Percentiles rank a stretch among this genome's conserved stretches.
These are phyloP conservation scores for Hemicentrotus pulcherrimus DNA, from an alignment of 35 echinoderm and acorn worm genomes.

Conservation along the genomic window DNA sequence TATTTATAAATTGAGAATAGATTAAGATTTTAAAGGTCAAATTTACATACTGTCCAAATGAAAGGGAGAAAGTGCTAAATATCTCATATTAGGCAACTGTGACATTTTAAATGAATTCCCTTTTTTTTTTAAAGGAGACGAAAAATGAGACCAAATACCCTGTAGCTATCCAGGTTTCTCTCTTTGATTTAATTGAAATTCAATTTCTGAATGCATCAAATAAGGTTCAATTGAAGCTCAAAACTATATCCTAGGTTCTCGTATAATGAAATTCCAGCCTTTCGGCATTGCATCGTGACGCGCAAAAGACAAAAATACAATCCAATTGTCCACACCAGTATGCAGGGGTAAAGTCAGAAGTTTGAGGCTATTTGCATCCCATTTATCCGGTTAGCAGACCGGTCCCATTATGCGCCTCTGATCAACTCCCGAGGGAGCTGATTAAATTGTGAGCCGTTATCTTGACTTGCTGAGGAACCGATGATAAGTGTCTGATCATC, in stretches of 20 bases:
- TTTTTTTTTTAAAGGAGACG: not conserved
- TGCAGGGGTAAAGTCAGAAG: slow-evolving; percentile 22
- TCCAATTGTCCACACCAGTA: not conserved
- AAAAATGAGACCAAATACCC: not conserved
- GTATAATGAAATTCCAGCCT: not conserved
- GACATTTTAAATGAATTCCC: not conserved
- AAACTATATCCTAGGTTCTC: not conserved
- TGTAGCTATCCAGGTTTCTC: not conserved
- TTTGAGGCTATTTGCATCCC: slow-evolving; percentile 28
- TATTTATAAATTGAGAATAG: not conserved
- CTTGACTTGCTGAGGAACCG: too few species aligned
- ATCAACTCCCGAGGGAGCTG: not conserved
- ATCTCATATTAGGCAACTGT: not conserved
- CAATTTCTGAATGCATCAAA: slow-evolving; percentile 29
- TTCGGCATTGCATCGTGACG: slow-evolving; percentile 9
- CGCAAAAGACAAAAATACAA: slow-evolving; percentile 21
- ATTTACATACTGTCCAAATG: not conserved
- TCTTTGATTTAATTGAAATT: slow-evolving; percentile 31
- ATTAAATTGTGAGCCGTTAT: too few species aligned
- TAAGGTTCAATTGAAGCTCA: not conserved
- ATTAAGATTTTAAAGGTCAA: not conserved
- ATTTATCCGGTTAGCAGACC: slow-evolving; percentile 37
- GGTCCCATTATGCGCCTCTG: slow-evolving; percentile 4
- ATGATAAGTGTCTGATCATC: too few species aligned
- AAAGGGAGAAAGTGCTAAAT: not conserved